Base-by-base conservation (phyloP, 2,113 vertebrate species). In the Oncorhynchus mykiss region DNA sequence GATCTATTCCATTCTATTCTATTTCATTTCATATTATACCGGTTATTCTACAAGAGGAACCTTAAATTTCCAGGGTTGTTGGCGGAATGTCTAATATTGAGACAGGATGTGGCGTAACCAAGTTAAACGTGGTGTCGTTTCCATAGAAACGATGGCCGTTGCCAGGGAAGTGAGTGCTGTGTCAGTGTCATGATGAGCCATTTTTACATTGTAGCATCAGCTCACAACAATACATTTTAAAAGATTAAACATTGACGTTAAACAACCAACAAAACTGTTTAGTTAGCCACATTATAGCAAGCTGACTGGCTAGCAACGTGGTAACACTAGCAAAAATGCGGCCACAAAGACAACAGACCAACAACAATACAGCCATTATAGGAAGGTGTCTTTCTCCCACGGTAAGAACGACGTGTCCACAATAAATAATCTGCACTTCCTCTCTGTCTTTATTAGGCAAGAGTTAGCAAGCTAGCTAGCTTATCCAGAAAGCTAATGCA, bases 21-120 rank as follows among this genome's bases (percentile, higher is more conserved):
- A 34, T 34, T 34, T 34, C 1, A 34, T 34, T 34, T 45, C 39
- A 45, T 45, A 45, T 45, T 45, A 9, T 11, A 45, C 39, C 39
- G 39, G 39, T 45, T 45, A 11, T 45, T 45, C 39, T 45, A 11
- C 39, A 45, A 11, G 39, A 9, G 27, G 70, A 76, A 72, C 74
- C 18, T 12, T 34, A 1, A 3, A 2, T 45, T 9, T 7, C 3
- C 2, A 5, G 18, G 39, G 39, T 45, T 57, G 54, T 20, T 57
- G 13, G 54, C 4, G 18, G 54, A 57, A 57, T 57, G 16, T 18
- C 13, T 39, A 11, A 16, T 80, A 67, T 69, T 51, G 9, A 77
- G 64, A 88, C 90, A n/a, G 89, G 85, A 90, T 87, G 78, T 75
- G 29, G 8, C 0, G 88, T 87, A 73, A 79, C 85, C 54, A 67